Conservation (phyloP, 2,888 invertebrate genomes). For the Volucella bombylans region DNA sequence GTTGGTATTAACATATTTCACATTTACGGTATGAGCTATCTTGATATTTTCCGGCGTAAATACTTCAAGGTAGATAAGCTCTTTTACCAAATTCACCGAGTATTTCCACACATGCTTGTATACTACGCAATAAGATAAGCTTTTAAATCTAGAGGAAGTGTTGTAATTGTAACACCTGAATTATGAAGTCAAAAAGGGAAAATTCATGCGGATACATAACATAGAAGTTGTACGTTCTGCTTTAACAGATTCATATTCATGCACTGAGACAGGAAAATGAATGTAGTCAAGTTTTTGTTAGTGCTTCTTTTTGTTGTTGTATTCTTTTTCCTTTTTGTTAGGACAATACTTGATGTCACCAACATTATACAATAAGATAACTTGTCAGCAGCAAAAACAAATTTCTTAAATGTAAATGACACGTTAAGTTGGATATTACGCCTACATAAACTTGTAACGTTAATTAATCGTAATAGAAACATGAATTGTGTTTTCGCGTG, state of each 20-base stretch:
- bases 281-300: conserved; percentile 27
- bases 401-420: conserved; percentile 26
- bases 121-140: conserved; percentile 39
- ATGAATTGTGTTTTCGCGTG: conserved; percentile 40
- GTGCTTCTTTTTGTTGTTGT: background rate
- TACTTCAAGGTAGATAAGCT: conserved; percentile 19
- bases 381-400: conserved; percentile 49
- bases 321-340: conserved; percentile 8
- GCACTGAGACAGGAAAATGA: conserved; percentile 37
- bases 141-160: conserved; percentile 26
- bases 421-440: conserved; percentile 38
- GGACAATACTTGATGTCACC: conserved; percentile 44
- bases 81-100: background rate
- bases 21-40: conserved; percentile 2
- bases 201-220: conserved; percentile 21
- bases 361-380: conserved; percentile 36
- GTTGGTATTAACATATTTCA: background rate
- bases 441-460: conserved; percentile 27
- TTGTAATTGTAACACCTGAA: conserved; percentile 22
- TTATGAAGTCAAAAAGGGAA: conserved; percentile 45
- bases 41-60: conserved; percentile 43
- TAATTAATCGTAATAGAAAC: conserved; percentile 50
- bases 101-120: background rate
- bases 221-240: conserved; percentile 21
- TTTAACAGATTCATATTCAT: conserved; percentile 10